Evolutionary conservation across 1,140 invertebrate species (phyloP).

Genomic region (Mycetomoellerius zeteki): DNA sequence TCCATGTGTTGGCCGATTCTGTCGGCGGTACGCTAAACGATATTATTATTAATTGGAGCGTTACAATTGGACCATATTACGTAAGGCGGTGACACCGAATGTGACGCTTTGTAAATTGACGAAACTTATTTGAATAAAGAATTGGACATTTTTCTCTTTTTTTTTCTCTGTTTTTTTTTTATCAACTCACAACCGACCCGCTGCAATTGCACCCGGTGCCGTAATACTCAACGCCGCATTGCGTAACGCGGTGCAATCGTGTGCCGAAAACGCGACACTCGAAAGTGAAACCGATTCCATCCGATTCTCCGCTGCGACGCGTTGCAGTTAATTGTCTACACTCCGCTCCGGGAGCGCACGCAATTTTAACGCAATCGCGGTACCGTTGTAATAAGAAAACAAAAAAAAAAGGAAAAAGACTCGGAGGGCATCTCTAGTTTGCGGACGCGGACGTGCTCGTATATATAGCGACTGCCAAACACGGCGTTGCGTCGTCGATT

Average conservation of each 20-base stretch:
- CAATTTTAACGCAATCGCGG: slow-evolving; percentile 7
- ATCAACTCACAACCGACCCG: slow-evolving; percentile 12
- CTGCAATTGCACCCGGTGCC: slow-evolving; percentile 22
- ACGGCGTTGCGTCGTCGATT: slow-evolving; percentile 61
- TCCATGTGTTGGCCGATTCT: slow-evolving; percentile 29
- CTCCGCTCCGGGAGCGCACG: not conserved
- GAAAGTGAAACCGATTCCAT: slow-evolving; percentile 38
- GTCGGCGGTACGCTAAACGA: slow-evolving; percentile 45
- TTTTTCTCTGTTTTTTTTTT: not conserved
- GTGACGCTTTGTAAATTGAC: slow-evolving; percentile 29
- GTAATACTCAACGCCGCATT: slow-evolving; percentile 20
- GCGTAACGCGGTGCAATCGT: slow-evolving; percentile 25
- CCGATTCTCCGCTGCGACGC: not conserved
- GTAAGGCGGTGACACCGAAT: slow-evolving; percentile 20
- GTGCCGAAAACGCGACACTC: slow-evolving; percentile 46
- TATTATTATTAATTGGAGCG: slow-evolving; percentile 63
- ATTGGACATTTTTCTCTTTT: not conserved
- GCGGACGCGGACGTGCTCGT: not conserved
- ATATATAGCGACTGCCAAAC: slow-evolving; percentile 43
- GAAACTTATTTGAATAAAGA: slow-evolving; percentile 25
- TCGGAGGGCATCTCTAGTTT: slow-evolving; percentile 28
- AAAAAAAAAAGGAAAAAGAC: not conserved
- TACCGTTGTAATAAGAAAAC: not conserved
- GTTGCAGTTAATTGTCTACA: slow-evolving; percentile 14
- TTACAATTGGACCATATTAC: slow-evolving; percentile 55